phyloP scores from a whole-genome alignment of 2,797 vertebrate species.

The Dendrocincla tyrannina region DNA sequence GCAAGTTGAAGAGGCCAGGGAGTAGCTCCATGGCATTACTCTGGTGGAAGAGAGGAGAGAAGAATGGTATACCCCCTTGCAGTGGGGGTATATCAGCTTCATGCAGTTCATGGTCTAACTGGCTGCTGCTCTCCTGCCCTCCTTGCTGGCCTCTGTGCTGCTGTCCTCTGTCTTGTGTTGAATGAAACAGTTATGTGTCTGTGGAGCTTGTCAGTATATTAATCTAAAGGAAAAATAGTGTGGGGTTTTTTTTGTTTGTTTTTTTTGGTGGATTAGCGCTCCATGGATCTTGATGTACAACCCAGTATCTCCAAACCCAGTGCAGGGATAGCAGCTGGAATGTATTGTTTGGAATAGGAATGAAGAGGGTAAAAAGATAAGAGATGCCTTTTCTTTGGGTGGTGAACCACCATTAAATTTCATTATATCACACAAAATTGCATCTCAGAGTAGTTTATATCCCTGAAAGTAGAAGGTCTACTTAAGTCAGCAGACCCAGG shows the following conservation, averaged over 20 bases:
- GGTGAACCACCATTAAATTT: neutral
- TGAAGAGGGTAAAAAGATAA: neutral
- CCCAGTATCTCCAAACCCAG: neutral
- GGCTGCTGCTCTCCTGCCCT: neutral
- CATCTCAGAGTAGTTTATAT: neutral
- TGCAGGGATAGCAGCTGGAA: neutral
- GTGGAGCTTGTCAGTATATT: neutral
- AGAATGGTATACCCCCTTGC: rapidly evolving
- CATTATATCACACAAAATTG: neutral
- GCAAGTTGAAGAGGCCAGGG: neutral
- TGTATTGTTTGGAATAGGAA: neutral
- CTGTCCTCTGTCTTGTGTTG: neutral
- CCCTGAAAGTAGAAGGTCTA: neutral
- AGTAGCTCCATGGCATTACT: neutral
- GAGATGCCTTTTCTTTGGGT: neutral
- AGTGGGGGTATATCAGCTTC: neutral
- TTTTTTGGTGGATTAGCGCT: neutral
- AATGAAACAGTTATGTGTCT: neutral
- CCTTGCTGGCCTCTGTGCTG: neutral
- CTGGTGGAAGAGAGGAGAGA: neutral
- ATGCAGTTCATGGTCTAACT: neutral
- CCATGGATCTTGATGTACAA: neutral
- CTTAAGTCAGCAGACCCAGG: neutral
- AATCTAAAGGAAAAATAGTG: neutral
- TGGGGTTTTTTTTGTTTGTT: no score